phyloP scores from a whole-genome alignment of 2,797 vertebrate genomes.

The Poecilia picta region DNA sequence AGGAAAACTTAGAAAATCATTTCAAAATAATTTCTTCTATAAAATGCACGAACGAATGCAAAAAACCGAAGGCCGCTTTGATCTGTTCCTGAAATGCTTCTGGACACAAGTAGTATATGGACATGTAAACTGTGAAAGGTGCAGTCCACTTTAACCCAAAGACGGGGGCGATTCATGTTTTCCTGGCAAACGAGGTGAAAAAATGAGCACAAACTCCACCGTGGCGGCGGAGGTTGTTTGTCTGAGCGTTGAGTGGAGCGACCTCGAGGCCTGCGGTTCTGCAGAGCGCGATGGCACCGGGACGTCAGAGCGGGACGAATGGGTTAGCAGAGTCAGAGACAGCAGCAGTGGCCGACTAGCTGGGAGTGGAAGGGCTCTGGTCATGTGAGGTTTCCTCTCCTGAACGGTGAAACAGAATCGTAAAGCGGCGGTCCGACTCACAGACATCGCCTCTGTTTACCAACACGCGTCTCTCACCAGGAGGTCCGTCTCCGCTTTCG shows the following conservation, averaged over 20 bases:
- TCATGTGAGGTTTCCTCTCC: constrained; percentile 54
- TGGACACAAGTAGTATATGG: constrained; percentile 51
- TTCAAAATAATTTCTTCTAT: constrained; percentile 28
- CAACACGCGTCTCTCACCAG: constrained; percentile 49
- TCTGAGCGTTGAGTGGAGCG: constrained; percentile 64
- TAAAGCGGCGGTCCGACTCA: constrained; percentile 10
- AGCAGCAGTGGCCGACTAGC: constrained; percentile 52
- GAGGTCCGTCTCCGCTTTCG: constrained; percentile 48
- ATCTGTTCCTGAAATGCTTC: constrained; percentile 62
- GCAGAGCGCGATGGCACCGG: constrained; percentile 38
- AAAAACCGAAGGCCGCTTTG: constrained; percentile 54
- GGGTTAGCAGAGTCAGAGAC: constrained; percentile 42
- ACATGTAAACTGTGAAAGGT: constrained; percentile 57
- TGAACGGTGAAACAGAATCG: constrained; percentile 41
- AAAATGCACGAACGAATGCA: constrained; percentile 30
- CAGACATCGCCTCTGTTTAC: constrained; percentile 11
- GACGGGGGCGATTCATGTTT: constrained; percentile 41
- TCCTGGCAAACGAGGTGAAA: constrained; percentile 65
- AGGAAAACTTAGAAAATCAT: constrained; percentile 35
- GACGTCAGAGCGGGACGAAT: constrained; percentile 27
- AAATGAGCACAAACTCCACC: constrained; percentile 73
- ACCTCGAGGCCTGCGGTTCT: constrained; percentile 47
- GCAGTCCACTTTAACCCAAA: constrained; percentile 55
- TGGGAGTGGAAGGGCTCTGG: constrained; percentile 52
- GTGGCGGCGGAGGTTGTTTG: constrained; percentile 69